These are phyloP conservation scores for Sesia bembeciformis DNA, from an alignment of 2,888 invertebrate species.

Conservation along the genomic window DNA sequence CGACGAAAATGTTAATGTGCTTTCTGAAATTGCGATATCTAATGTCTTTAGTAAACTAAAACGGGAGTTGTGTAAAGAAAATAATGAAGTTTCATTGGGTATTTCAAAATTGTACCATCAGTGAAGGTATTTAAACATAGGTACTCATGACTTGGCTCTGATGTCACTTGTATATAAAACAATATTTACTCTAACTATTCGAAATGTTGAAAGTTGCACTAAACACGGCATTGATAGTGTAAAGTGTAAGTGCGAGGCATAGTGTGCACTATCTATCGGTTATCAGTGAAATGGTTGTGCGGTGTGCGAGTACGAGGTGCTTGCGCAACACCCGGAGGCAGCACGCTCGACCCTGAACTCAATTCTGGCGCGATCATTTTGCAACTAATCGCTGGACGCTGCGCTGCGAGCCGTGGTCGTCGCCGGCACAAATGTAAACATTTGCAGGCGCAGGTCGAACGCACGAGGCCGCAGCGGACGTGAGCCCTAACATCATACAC, in stretches of 20 bases:
- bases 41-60: background rate
- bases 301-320: background rate
- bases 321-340: slow-evolving; percentile 70
- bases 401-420: slow-evolving; percentile 33
- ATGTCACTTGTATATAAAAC: no score
- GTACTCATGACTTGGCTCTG: no score
- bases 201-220: no score
- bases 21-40: background rate
- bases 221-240: no score
- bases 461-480: slow-evolving; percentile 60
- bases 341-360: slow-evolving; percentile 66
- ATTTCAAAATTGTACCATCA: no score
- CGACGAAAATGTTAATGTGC: background rate
- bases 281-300: background rate
- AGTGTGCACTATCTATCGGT: background rate
- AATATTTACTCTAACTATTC: no score
- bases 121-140: no score
- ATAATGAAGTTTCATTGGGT: no score
- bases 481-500: slow-evolving; percentile 28
- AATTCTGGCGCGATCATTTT: slow-evolving; percentile 67
- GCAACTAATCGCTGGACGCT: slow-evolving; percentile 63
- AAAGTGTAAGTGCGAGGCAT: background rate
- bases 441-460: slow-evolving; percentile 62
- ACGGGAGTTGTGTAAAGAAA: no score
- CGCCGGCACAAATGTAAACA: slow-evolving; percentile 69